Evolutionary conservation across 2,888 invertebrate species (phyloP).

Genomic region (Drosophila rellima): DNA sequence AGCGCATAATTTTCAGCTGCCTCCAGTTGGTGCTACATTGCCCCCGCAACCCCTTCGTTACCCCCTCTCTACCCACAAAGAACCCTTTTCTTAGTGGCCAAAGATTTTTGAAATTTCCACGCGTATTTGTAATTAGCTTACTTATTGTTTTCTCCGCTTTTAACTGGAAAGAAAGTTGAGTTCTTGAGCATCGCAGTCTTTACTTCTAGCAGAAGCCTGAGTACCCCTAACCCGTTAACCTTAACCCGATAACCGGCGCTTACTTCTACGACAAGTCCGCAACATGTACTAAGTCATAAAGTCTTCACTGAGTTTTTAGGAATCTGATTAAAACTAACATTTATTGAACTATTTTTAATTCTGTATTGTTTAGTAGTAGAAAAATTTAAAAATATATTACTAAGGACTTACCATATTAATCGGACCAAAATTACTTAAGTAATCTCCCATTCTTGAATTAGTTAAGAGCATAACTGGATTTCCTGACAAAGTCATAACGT

Average conservation of each 20-base stretch:
- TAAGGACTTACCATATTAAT: neutral
- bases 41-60: slow-evolving; percentile 4
- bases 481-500: slow-evolving; percentile 1
- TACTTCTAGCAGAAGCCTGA: neutral
- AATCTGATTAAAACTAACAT: no score
- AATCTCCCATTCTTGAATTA: no score
- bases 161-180: slow-evolving; percentile 2
- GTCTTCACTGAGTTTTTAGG: no score
- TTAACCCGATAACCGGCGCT: no score
- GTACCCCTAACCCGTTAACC: neutral
- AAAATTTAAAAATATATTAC: no score
- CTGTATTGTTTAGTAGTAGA: no score
- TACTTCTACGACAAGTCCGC: no score
- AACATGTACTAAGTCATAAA: no score
- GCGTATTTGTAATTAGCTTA: slow-evolving; percentile 78
- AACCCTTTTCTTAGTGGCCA: slow-evolving; percentile 65
- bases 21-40: slow-evolving; percentile 36
- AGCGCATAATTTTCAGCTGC: slow-evolving; percentile 79
- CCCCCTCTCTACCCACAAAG: neutral
- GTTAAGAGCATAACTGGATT: neutral
- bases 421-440: neutral
- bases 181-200: neutral
- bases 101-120: slow-evolving; percentile 69
- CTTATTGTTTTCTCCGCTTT: slow-evolving; percentile 63
- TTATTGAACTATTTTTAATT: no score